phyloP scores from a whole-genome alignment of 2,797 vertebrate genomes.

The Sarcoramphus papa region DNA sequence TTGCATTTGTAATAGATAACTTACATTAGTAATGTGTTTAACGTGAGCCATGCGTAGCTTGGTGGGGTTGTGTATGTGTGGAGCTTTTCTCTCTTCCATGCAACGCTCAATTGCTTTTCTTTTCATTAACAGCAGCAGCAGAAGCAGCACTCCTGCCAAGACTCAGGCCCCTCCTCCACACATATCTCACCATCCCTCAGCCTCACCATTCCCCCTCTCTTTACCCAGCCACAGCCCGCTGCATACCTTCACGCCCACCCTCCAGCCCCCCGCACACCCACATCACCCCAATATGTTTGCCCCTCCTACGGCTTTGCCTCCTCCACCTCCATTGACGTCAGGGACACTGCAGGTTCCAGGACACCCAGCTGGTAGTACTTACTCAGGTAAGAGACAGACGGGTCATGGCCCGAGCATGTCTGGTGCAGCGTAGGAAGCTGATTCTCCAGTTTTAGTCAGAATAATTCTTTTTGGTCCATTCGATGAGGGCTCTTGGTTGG shows the following conservation, averaged over 20 bases:
- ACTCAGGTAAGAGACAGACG: conserved; percentile 80
- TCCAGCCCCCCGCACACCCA: conserved; percentile 86
- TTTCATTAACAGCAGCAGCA: conserved; percentile 83
- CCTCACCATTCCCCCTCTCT: conserved; percentile 85
- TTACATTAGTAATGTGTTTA: background rate
- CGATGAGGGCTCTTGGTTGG: background rate
- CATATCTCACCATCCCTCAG: conserved; percentile 81
- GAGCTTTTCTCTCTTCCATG: background rate
- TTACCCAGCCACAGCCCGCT: conserved; percentile 85
- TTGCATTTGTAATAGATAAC: fast-evolving
- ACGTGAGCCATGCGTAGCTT: fast-evolving
- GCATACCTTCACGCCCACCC: conserved; percentile 87
- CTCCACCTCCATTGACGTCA: conserved; percentile 93
- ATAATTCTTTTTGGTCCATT: background rate
- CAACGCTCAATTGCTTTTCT: background rate
- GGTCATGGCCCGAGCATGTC: fast-evolving
- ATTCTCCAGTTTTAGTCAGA: fast-evolving
- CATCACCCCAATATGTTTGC: conserved; percentile 99
- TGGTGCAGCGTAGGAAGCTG: fast-evolving
- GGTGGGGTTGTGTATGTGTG: background rate
- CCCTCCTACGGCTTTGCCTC: conserved; percentile 94
- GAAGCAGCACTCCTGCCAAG: conserved; percentile 95
- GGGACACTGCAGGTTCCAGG: conserved; percentile 90
- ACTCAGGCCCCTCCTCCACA: conserved; percentile 82
- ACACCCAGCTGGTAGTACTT: conserved; percentile 90